A percentile compares a stretch with the other conserved stretches of the same genome.
Conservation (phyloP, 1,140 invertebrate species). For the Pollicipes pollicipes region DNA sequence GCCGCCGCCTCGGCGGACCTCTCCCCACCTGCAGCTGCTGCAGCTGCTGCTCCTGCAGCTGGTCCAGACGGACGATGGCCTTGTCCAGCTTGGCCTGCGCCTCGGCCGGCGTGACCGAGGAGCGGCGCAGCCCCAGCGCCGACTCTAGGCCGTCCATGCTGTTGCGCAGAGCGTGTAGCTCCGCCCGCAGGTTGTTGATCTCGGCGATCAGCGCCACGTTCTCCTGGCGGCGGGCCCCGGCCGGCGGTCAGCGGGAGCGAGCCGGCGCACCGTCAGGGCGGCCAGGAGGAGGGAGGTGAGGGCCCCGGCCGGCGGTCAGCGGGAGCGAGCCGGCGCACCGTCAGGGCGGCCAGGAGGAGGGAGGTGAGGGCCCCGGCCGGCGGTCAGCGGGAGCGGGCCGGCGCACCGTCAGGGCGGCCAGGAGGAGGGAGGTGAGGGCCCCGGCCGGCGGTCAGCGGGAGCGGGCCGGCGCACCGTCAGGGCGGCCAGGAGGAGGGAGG, state of each 20-base stretch:
- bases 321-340: no score
- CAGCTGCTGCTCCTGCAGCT: conserved; percentile 40
- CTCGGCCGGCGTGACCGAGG: conserved; percentile 35
- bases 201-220: conserved; percentile 54
- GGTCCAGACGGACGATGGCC: conserved; percentile 38
- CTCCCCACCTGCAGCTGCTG: conserved; percentile 25
- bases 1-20: no score
- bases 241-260: no score
- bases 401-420: no score
- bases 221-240: conserved; percentile 35
- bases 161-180: conserved; percentile 42
- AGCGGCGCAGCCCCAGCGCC: conserved; percentile 40
- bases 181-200: conserved; percentile 47
- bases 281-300: no score
- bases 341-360: no score
- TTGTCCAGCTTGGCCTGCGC: conserved; percentile 38
- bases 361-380: conserved; percentile 7
- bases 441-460: no score
- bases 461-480: no score
- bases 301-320: not conserved
- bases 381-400: no score
- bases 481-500: no score
- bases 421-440: no score
- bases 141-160: conserved; percentile 48
- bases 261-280: no score